phyloP scores from a whole-genome alignment of 2,797 vertebrate genomes.

The Catostomus latipinnis region DNA sequence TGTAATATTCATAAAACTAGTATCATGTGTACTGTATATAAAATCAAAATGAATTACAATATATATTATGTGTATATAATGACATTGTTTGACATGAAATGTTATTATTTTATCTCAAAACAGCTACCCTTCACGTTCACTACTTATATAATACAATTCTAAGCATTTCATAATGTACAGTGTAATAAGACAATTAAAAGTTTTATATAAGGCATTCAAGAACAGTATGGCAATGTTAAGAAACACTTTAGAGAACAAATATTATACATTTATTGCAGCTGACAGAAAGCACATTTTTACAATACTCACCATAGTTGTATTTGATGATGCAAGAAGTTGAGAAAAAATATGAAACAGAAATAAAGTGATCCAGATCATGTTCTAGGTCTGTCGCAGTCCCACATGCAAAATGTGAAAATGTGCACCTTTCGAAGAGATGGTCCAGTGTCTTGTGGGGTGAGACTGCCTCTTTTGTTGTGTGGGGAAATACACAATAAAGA shows the following conservation, averaged over 20 bases:
- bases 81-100: too few species aligned
- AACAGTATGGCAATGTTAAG: not conserved
- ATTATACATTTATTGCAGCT: not conserved
- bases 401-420: slow-evolving; percentile 31
- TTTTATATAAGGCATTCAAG: not conserved
- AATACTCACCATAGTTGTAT: slow-evolving; percentile 66
- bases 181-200: not conserved
- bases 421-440: slow-evolving; percentile 8
- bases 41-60: not conserved
- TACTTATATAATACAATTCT: too few species aligned
- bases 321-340: slow-evolving; percentile 63
- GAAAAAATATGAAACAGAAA: slow-evolving; percentile 67
- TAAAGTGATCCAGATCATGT: slow-evolving; percentile 71
- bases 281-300: not conserved
- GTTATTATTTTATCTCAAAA: too few species aligned
- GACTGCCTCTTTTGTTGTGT: slow-evolving; percentile 48
- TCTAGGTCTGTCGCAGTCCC: slow-evolving; percentile 37
- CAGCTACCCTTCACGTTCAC: too few species aligned
- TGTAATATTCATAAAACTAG: too few species aligned
- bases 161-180: too few species aligned
- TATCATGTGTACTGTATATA: not conserved
- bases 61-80: too few species aligned
- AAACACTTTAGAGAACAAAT: not conserved
- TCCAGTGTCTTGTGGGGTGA: slow-evolving; percentile 14
- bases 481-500: not conserved